Percentiles rank a stretch among this genome's conserved stretches.
phyloP scores from a whole-genome alignment of 2,113 vertebrate genomes.

The Propithecus coquereli region DNA sequence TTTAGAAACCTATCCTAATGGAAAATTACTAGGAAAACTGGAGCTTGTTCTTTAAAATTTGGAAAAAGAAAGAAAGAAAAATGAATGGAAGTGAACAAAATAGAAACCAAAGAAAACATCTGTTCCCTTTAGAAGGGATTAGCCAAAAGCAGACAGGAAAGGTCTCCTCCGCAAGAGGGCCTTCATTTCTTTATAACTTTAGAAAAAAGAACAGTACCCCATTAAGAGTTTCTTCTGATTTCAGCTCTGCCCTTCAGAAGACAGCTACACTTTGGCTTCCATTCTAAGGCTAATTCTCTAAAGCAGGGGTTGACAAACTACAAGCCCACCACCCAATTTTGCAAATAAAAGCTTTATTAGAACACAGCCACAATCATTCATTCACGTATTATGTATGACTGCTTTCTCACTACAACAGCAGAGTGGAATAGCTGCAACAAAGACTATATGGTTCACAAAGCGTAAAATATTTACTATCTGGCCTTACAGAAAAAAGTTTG shows the following conservation, averaged over 20 bases:
- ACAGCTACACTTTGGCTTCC: neutral
- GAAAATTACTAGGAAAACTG: neutral
- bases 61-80: neutral
- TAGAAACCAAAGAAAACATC: neutral
- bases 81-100: neutral
- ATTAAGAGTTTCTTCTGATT: neutral
- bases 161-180: neutral
- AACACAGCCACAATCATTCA: neutral
- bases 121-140: neutral
- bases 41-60: conserved; percentile 11
- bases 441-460: neutral
- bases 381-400: neutral
- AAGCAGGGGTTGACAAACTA: neutral
- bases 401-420: neutral
- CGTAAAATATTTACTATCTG: neutral
- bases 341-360: neutral
- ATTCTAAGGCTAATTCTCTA: neutral
- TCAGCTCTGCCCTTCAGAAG: neutral
- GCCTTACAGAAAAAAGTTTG: neutral
- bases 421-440: neutral
- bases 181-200: neutral
- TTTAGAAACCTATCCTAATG: neutral
- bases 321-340: neutral
- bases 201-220: neutral
- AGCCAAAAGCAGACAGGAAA: neutral